phyloP scores from a whole-genome alignment of 2,888 invertebrate genomes.

The Hypercompe scribonia region DNA sequence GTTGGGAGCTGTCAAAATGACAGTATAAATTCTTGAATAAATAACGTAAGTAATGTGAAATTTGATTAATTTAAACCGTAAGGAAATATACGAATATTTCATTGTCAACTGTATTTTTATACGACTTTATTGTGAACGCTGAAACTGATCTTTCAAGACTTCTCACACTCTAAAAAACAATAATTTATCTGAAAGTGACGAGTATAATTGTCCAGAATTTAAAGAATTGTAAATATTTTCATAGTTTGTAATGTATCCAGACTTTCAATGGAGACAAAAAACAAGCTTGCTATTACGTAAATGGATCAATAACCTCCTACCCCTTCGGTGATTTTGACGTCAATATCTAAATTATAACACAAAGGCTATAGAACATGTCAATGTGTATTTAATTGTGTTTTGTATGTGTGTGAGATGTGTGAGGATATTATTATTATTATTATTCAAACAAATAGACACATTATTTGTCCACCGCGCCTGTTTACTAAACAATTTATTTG shows the following conservation, averaged over 20 bases:
- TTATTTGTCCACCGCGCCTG: conserved; percentile 27
- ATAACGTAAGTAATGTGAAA: neutral
- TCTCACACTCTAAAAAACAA: neutral
- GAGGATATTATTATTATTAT: too few relatives aligned
- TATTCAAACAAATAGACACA: neutral
- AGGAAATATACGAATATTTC: neutral
- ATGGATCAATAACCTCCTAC: neutral
- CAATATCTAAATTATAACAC: neutral
- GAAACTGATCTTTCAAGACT: neutral
- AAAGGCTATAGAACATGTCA: neutral
- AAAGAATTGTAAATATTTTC: too few relatives aligned
- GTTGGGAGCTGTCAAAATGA: neutral
- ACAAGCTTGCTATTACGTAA: neutral
- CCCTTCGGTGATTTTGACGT: neutral
- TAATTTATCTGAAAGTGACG: neutral
- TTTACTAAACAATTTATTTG: conserved; percentile 39
- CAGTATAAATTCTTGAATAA: neutral
- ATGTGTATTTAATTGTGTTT: too few relatives aligned
- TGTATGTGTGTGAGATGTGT: too few relatives aligned
- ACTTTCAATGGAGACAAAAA: too few relatives aligned
- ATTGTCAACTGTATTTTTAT: conserved; percentile 2
- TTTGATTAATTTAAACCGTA: neutral
- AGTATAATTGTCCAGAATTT: neutral
- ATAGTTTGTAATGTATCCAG: too few relatives aligned
- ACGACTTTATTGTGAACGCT: neutral